Evolutionary conservation across 2,888 invertebrate genomes (phyloP), one percentile per base, ranked within the genome.

Genomic region (Camponotus fellah): DNA sequence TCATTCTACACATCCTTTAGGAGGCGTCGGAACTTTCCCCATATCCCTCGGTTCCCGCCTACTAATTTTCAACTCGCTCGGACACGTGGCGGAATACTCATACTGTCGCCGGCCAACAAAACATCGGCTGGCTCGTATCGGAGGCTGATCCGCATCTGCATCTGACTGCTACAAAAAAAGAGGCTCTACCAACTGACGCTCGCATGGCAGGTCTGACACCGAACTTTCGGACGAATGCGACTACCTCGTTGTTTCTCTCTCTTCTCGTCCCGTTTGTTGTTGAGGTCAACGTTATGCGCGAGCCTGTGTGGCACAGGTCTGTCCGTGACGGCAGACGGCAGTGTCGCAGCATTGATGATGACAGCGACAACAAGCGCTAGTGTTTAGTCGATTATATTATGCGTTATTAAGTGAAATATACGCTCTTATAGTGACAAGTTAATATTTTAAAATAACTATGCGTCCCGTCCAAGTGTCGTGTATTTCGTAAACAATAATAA

Each of bases 271-370:
- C 17, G 68, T 21, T 56, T n/a, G 68, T 68, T 65, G 89, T 87
- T 85, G 85, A 91, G 91, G 90, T 91, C 91, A 89, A 90, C 89
- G 86, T 85, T 83, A 85, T 82, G 86, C 88, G 87, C 89, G 88
- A 86, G 91, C 91, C 14, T 21, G 14, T 71, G 71, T 34, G 21
- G 85, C 87, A 88, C 88, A 88, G 85, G 91, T 91, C 94, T 94
- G 94, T 83, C 90, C 81, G 88, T 93, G 93, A 92, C 94, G 93
- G 93, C 94, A 94, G 93, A 89, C 89, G 77, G 37, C 65, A 89
- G 90, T 92, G 89, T 86, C 82, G 53, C n/a, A 83, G 58, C 77
- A 76, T 53, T 71, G 60, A 66, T 80, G 58, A 65, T 53, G 89
- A 90, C 92, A 88, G 53, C 34, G 65, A 17, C 53, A 66, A 85